Base-by-base conservation (phyloP, 2,888 invertebrate genomes). In the Luperina testacea region DNA sequence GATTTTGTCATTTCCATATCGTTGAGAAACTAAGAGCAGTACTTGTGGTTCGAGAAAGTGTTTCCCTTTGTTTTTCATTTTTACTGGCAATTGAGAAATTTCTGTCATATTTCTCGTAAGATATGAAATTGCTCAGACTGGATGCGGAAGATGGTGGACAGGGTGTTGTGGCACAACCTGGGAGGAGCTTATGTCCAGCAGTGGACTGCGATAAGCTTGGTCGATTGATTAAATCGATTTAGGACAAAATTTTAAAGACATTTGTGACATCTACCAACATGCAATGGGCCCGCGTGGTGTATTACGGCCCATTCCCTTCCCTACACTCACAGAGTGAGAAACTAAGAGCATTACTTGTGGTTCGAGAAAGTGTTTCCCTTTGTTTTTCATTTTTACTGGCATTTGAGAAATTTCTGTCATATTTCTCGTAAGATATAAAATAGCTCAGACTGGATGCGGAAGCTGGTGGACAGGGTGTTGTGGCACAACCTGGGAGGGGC, bases 1-100 rank as follows among this genome's bases (percentile, higher is more conserved):
- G 94, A 93, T 93, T 94, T 90, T 89, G 83, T 88, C 80, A 79
- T 88, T 87, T 88, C 75, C 85, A 89, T 87, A 74, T 85, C 83
- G 77, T 84, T 79, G 73, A 81, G n/a, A 38, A 64, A 64, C 51
- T 78, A 61, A 78, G 81, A 84, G 75, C 75, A 65, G 75, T 78
- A 85, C 83, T 88, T 75, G 80, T 75, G 68, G 53, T n/a, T 32
- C 1, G 42, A 70, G 67, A 65, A 73, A 68, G 63, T 61, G 71
- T 57, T 45, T 48, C 80, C 69, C 64, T 72, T 80, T 88, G 77
- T 83, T 80, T 83, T 71, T 51, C 42, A 68, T 72, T 80, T 68
- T 87, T 61, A 64, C 48, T 67, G 20, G 17, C 27, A n/a, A 48
- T 38, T 2, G 27, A 64, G 45, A n/a, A 63, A n/a, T n/a, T 53